Evolutionary conservation across 2,888 invertebrate species (phyloP), one percentile per base, ranked within the genome.

Genomic region (Oligia latruncula): DNA sequence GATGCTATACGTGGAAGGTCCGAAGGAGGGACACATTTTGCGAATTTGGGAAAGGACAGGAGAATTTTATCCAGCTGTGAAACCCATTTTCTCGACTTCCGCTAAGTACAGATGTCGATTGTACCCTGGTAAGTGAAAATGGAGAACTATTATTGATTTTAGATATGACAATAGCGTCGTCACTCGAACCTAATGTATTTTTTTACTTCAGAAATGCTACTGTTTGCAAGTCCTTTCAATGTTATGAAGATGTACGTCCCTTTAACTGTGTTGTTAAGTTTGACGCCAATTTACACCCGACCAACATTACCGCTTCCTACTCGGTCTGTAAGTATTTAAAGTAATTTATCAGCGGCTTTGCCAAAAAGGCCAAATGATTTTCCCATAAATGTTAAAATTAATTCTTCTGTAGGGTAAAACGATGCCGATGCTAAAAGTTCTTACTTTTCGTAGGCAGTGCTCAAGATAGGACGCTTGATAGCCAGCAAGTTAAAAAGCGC

Each of bases 221-320:
- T 81, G 4, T 81, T 92, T 23, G 86, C 92, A 0, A 89, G 91
- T 66, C 93, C 95, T 3, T 96, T 96, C 81, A 89, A 90, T 77
- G 85, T 95, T 11, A 82, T 96, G 83, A 96, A 95, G 89, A 96
- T 96, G 95, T 93, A 88, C 71, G 92, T 92, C 2, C 94, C 96
- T 4, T 80, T 96, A 70, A 89, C 92, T 23, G 86, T 92, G 52
- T 80, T 96, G 40, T 88, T 96, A 81, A 93, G 94, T 2, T 94
- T 95, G 79, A 94, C 96, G 23, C 92, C 94, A 9, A 88, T 95
- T 17, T 96, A 96, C 72, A 93, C 91, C 0, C 93, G 93, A 2
- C 96, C 96, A 20, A 92, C 94, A 17, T 87, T 96, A 74, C 96
- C 96, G 1, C 71, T 94, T 52, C 95, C 95, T 43, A 89, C 95